Conservation (phyloP, 2,797 vertebrate genomes). For the Bothrops alternatus region DNA sequence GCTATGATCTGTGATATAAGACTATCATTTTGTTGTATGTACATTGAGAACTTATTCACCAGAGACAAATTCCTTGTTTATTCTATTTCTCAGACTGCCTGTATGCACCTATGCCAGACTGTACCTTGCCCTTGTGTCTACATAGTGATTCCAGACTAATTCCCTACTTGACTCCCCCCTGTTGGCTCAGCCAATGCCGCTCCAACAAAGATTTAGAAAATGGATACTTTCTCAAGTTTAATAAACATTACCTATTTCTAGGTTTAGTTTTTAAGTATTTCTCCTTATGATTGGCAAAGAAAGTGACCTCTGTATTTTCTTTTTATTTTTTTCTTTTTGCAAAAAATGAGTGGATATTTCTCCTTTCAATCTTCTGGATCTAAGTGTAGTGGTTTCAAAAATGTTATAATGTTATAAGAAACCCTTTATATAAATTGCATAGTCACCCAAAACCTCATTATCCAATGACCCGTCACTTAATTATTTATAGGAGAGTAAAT, state of each 20-base stretch:
- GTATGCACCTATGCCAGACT: neutral
- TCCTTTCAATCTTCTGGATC: neutral
- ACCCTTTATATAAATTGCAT: neutral
- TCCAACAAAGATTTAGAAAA: neutral
- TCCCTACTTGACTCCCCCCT: neutral
- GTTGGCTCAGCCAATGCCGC: neutral
- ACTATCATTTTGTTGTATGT: neutral
- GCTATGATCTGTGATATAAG: neutral
- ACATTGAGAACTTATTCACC: neutral
- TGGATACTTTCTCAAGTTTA: neutral
- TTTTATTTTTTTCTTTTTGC: neutral
- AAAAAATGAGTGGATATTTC: neutral
- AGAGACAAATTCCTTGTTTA: neutral
- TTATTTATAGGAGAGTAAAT: neutral
- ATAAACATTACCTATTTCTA: neutral
- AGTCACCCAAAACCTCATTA: neutral
- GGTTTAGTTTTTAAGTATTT: neutral
- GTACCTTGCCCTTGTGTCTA: neutral
- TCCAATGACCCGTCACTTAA: neutral
- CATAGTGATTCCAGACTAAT: neutral
- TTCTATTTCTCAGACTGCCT: neutral
- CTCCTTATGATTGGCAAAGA: neutral
- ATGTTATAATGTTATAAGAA: neutral
- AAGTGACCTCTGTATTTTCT: neutral
- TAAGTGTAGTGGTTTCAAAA: neutral